Percentiles rank a stretch among this genome's conserved stretches.
phyloP scores from a whole-genome alignment of 2,113 vertebrate genomes.

The Phoenicopterus ruber region DNA sequence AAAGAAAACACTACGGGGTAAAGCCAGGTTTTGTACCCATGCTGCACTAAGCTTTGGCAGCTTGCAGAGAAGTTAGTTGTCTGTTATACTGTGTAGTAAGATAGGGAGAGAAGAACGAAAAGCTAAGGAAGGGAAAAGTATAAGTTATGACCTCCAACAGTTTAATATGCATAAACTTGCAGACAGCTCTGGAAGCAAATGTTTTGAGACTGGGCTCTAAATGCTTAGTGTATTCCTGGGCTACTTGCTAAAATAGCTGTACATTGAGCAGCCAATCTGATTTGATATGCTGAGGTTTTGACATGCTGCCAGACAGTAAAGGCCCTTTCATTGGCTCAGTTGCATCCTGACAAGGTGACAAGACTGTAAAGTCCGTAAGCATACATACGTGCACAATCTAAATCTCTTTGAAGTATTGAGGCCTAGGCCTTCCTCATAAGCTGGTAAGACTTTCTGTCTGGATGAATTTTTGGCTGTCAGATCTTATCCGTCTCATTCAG shows the following conservation, averaged over 20 bases:
- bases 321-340: neutral
- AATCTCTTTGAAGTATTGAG: neutral
- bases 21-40: neutral
- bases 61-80: neutral
- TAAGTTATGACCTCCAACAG: neutral
- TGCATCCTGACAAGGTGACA: neutral
- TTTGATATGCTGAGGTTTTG: neutral
- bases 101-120: neutral
- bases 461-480: neutral
- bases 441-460: neutral
- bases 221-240: neutral
- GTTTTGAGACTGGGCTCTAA: neutral
- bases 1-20: neutral
- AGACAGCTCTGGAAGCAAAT: neutral
- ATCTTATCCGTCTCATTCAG: neutral
- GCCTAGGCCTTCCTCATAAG: neutral
- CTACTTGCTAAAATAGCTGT: neutral
- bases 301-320: neutral
- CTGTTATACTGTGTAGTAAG: neutral
- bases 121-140: neutral
- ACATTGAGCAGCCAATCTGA: neutral
- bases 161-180: neutral
- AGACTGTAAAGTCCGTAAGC: neutral
- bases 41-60: neutral
- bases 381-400: rapidly evolving